Evolutionary conservation across 2,888 invertebrate genomes (phyloP), one percentile per base, ranked within the genome.

Genomic region (Spisula subtruncata): DNA sequence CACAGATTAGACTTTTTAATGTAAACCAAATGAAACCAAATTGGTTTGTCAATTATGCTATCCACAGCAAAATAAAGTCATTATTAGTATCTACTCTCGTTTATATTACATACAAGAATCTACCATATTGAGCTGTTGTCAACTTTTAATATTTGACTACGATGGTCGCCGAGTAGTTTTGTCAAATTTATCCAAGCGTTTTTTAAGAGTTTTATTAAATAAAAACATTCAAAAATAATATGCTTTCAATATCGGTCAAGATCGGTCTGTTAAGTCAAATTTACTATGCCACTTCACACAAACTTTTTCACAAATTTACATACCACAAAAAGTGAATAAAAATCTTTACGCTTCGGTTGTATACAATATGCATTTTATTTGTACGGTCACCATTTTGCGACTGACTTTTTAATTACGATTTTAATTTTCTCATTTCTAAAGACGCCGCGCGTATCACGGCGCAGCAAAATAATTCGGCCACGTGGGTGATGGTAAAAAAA

Each of bases 341-440:
- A 85, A 25, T 12, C 35, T 80, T 80, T 25, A 80, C 56, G 80
- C 41, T 85, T 80, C 85, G 35, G 2, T 56, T 79, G 35, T 4
- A 29, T 48, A 75, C 51, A 85, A 32, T 79, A 32, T 16, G n/a
- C 20, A 54, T 56, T 80, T 80, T 79, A 20, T 20, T 85, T 80
- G 75, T 35, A 29, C 51, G 56, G 54, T 18, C n/a, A 51, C 85
- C 29, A 35, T 79, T 85, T 85, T 85, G 29, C 25, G 29, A 79
- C 48, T 16, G 29, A 54, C 71, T 25, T 71, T 66, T 79, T 54
- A 79, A 32, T 75, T 71, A 51, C 35, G 25, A 46, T 48, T 79
- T 85, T 56, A 79, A 79, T 35, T 46, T 35, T 51, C 79, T 56
- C 29, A 12, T 54, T 46, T 81, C 48, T 46, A 81, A 48, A 81